Evolutionary conservation across 1,140 invertebrate species (phyloP).

Genomic region (Ceratosolen solmsi): DNA sequence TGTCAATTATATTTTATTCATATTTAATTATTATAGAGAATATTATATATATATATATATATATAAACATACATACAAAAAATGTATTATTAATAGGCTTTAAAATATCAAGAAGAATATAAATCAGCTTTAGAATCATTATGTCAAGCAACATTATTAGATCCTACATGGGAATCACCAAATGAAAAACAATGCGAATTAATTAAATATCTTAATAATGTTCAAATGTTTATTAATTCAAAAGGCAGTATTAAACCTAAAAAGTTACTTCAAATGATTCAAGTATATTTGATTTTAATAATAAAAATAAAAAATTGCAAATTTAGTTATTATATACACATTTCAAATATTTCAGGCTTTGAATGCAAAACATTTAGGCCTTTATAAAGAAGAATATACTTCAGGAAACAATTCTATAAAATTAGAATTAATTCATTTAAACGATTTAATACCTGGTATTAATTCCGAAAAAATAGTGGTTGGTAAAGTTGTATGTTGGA

Average conservation of each 20-base stretch:
- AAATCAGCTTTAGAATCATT: constrained; percentile 81
- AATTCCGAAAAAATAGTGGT: constrained; percentile 82
- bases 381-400: constrained; percentile 76
- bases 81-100: constrained; percentile 74
- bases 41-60: constrained; percentile 43
- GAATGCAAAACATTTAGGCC: constrained; percentile 77
- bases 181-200: constrained; percentile 77
- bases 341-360: constrained; percentile 69
- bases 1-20: constrained; percentile 42
- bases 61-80: constrained; percentile 36
- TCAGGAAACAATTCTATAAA: constrained; percentile 74
- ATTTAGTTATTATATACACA: constrained; percentile 46
- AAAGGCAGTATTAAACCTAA: constrained; percentile 86
- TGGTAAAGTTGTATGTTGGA: constrained; percentile 87
- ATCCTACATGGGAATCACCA: constrained; percentile 84
- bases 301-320: constrained; percentile 41
- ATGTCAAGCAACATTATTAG: constrained; percentile 77
- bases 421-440: constrained; percentile 72
- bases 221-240: constrained; percentile 78
- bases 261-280: constrained; percentile 79
- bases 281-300: constrained; percentile 67
- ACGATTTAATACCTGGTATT: constrained; percentile 74
- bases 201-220: constrained; percentile 79
- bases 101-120: constrained; percentile 89
- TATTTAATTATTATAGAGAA: constrained; percentile 46